Conservation (phyloP, 2,113 vertebrate genomes). For the Girardinichthys multiradiatus region DNA sequence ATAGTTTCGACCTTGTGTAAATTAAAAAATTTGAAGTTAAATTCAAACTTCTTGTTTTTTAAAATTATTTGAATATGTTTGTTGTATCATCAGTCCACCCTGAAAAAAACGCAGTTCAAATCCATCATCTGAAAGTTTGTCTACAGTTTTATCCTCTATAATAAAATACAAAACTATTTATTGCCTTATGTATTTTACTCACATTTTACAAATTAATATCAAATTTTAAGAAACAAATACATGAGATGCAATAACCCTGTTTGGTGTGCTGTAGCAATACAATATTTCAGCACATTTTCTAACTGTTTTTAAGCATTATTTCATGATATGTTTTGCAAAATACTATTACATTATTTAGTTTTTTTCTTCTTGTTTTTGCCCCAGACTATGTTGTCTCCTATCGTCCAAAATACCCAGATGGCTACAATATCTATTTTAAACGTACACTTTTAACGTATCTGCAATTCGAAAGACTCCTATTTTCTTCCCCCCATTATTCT, state of each 20-base stretch:
- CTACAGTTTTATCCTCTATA: not conserved
- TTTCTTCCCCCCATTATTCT: constrained; percentile 50
- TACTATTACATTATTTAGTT: not conserved
- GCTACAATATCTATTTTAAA: constrained; percentile 4
- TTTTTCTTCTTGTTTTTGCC: too few relatives aligned
- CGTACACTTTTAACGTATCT: constrained; percentile 30
- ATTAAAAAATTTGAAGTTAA: too few relatives aligned
- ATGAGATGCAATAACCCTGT: not conserved
- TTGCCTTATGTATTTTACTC: not conserved
- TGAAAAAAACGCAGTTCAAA: too few relatives aligned
- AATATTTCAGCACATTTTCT: not conserved
- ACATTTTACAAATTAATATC: not conserved
- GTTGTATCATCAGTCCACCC: too few relatives aligned
- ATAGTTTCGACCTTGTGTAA: too few relatives aligned
- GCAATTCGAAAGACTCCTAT: not conserved
- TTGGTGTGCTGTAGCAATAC: not conserved
- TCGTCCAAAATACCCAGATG: not conserved
- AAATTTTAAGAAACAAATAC: not conserved
- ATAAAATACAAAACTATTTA: not conserved
- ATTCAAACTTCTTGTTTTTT: too few relatives aligned
- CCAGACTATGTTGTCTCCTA: too few relatives aligned
- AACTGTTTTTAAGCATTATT: not conserved
- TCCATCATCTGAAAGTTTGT: not conserved
- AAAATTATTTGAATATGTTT: too few relatives aligned
- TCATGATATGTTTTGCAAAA: not conserved